These are phyloP conservation scores for Cephus runcator DNA, from an alignment of 2,888 invertebrate genomes.

Conservation along the genomic window DNA sequence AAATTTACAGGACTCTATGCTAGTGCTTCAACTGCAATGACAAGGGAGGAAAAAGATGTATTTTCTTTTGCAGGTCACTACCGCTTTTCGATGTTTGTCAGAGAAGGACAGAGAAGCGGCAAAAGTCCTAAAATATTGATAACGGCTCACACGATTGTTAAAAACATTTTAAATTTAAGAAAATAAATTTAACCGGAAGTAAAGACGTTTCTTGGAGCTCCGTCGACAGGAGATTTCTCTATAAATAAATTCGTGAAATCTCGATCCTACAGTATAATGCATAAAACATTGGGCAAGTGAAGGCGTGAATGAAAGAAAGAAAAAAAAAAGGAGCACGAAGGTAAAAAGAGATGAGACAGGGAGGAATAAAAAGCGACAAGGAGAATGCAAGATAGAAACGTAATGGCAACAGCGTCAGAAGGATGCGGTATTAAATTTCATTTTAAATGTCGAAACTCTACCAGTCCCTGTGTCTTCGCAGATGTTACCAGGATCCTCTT, in stretches of 20 bases:
- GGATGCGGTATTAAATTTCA: conserved; percentile 22
- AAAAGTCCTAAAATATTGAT: no score
- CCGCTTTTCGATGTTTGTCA: no score
- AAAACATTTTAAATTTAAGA: no score
- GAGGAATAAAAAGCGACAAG: no score
- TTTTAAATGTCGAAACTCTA: conserved; percentile 21
- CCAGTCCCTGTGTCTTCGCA: conserved; percentile 22
- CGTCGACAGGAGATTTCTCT: conserved; percentile 9
- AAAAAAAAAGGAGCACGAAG: background rate
- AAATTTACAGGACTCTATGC: conserved; percentile 16
- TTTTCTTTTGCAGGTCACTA: no score
- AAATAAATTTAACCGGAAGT: background rate
- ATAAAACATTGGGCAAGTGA: conserved; percentile 22
- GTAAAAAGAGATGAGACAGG: no score
- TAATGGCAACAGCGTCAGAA: background rate
- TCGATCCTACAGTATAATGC: conserved; percentile 17
- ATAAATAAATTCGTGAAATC: conserved; percentile 22
- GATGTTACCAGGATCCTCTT: conserved; percentile 18
- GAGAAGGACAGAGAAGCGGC: no score
- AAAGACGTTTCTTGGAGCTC: conserved; percentile 7
- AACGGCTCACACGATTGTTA: no score
- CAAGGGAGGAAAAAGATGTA: no score
- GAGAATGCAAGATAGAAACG: no score
- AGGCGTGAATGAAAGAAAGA: background rate
- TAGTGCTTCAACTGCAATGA: no score